A percentile compares a stretch with the other conserved stretches of the same genome.
These are phyloP conservation scores for Ostrea denselamellosa DNA, from an alignment of 1,140 invertebrate genomes.

Conservation along the genomic window DNA sequence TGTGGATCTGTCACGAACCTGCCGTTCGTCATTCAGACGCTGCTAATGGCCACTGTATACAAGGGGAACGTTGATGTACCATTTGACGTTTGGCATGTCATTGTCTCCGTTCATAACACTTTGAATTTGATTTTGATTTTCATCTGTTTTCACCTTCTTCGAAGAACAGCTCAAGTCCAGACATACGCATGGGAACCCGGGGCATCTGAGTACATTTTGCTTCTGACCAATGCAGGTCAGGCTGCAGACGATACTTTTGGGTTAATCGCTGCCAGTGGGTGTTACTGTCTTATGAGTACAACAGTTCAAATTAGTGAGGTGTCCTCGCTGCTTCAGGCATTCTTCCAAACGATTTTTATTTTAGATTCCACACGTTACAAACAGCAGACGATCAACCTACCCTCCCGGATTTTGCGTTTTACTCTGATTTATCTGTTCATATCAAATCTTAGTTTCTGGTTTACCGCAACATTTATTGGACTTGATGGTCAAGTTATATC, in stretches of 20 bases:
- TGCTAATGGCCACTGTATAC: neutral
- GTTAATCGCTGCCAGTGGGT: constrained; percentile 6
- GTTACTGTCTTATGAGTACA: neutral
- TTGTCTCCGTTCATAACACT: neutral
- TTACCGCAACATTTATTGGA: constrained; percentile 20
- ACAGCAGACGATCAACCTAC: neutral
- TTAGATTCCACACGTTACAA: neutral
- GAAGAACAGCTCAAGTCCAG: neutral
- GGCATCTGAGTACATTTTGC: neutral
- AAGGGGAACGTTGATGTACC: neutral
- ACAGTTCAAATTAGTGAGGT: neutral
- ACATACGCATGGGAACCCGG: neutral
- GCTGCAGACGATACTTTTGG: constrained; percentile 1
- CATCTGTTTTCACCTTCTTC: neutral
- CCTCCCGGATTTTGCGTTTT: constrained; percentile 5
- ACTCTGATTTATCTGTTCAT: constrained; percentile 2
- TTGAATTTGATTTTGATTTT: constrained; percentile 9
- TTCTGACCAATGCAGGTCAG: constrained; percentile 12
- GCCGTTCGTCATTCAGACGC: neutral
- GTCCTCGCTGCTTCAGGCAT: neutral
- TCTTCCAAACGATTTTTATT: constrained; percentile 18
- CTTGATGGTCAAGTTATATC: constrained; percentile 20
- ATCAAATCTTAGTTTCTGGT: constrained; percentile 15
- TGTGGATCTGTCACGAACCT: neutral
- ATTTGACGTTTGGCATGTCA: neutral